Evolutionary conservation across 2,888 invertebrate species (phyloP).

Genomic region (Crematogaster levior): DNA sequence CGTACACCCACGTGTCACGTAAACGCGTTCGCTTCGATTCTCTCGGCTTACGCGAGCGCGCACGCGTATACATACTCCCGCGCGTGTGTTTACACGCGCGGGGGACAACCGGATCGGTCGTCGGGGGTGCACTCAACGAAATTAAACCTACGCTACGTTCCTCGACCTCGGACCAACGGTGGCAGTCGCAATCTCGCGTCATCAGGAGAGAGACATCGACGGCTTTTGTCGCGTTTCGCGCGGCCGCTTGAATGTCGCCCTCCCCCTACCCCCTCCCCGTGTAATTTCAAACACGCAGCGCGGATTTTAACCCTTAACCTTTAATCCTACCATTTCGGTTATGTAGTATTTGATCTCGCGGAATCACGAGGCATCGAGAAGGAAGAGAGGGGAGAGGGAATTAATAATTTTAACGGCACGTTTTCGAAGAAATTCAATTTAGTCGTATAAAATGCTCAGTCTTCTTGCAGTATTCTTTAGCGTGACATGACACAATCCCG

Average conservation of each 20-base stretch:
- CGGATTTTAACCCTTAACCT: conserved; percentile 43
- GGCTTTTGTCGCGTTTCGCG: conserved; percentile 56
- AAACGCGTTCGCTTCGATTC: conserved; percentile 12
- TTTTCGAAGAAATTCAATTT: neutral
- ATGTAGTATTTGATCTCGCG: conserved; percentile 1
- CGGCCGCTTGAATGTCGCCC: neutral
- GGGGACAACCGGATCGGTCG: conserved; percentile 75
- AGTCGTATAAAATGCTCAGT: neutral
- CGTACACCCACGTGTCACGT: conserved; percentile 29
- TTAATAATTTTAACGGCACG: neutral
- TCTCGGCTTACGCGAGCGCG: conserved; percentile 7
- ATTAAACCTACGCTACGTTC: conserved; percentile 82
- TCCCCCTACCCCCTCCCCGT: no score
- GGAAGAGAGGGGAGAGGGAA: neutral
- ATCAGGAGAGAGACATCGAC: conserved; percentile 63
- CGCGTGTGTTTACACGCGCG: conserved; percentile 60
- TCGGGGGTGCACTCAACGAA: conserved; percentile 85
- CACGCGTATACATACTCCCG: conserved; percentile 40
- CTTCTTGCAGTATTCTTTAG: neutral
- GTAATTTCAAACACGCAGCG: conserved; percentile 8
- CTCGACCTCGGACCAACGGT: conserved; percentile 73
- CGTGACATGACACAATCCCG: neutral
- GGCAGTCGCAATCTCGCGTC: conserved; percentile 65
- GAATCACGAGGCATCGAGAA: neutral
- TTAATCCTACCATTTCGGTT: neutral